A percentile compares a stretch with the other conserved stretches of the same genome.
phyloP scores from a whole-genome alignment of 2,888 invertebrate genomes.

The Linnaemya tessellans region DNA sequence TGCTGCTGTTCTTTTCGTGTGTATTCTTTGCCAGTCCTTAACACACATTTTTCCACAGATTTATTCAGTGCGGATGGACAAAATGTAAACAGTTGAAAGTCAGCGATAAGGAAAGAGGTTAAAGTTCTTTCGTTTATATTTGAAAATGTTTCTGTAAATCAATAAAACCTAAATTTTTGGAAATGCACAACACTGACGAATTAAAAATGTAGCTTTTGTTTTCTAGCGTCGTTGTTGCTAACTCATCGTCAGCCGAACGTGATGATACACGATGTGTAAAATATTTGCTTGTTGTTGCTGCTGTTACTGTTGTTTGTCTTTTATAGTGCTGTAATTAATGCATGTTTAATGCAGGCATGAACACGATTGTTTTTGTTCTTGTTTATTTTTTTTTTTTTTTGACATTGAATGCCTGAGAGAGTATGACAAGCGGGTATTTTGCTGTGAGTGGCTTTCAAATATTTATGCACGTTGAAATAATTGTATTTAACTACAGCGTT shows the following conservation, averaged over 20 bases:
- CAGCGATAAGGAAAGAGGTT: neutral
- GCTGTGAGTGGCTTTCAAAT: neutral
- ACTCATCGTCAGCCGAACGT: constrained; percentile 2
- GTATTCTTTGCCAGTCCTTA: constrained; percentile 34
- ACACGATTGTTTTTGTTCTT: neutral
- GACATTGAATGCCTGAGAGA: constrained; percentile 50
- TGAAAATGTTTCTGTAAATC: constrained; percentile 12
- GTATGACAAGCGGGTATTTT: constrained; percentile 28
- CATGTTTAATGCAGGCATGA: constrained; percentile 41
- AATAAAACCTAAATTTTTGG: constrained; percentile 48
- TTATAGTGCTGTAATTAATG: constrained; percentile 40
- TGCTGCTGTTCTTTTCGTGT: neutral
- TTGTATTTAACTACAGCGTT: constrained; percentile 4
- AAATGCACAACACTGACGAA: constrained; percentile 26
- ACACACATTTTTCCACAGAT: constrained; percentile 15
- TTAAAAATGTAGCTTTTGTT: constrained; percentile 33
- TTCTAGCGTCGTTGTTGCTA: neutral
- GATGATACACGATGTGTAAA: constrained; percentile 23
- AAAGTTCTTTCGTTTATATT: too few relatives aligned
- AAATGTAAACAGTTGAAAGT: neutral
- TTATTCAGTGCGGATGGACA: constrained; percentile 12
- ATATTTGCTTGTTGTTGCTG: constrained; percentile 5
- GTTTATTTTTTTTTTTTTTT: neutral
- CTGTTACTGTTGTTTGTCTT: constrained; percentile 27
- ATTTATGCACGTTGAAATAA: neutral